Evolutionary conservation across 2,888 invertebrate species (phyloP), one percentile per base, ranked within the genome.

Genomic region (Tinea pellionella): DNA sequence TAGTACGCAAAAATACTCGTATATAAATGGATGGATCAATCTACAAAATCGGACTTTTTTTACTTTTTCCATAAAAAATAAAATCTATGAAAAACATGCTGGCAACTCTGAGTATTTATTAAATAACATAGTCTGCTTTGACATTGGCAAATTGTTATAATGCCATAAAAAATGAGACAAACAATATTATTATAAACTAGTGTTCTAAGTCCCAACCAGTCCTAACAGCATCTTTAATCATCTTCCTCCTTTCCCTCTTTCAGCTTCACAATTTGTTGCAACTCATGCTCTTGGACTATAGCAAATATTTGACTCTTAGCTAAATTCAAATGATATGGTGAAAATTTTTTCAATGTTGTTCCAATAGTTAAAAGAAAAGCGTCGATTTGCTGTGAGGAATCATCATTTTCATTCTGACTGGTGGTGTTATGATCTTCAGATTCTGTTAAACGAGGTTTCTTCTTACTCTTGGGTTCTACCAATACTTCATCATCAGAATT

Each of bases 271-370:
- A 87, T 87, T 65, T 87, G 87, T 60, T 84, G 78, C 61, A 87
- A 67, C 63, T 88, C 88, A 55, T 84, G 82, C 62, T 88, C 85
- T 63, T 87, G 88, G 0, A 88, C 88, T 0, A 86, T 74, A 0
- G 78, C 67, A 60, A 88, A 88, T 64, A 88, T 88, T 68, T 88
- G 81, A 65, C 75, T 83, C 61, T 88, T 88, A 0, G 88, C 87
- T 32, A 87, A 63, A 65, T 88, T 86, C 59, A 86, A 67, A 61
- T 86, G 84, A 64, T 87, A 88, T 0, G 87, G 80, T 0, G 80
- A 74, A 62, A 88, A 86, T 0, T 78, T 75, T 63, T 78, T 87
- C 4, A 87, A 63, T 0, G 84, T 85, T 0, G 85, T 75, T 0
- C 83, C 83, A 1, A 88, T 80, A 57, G 84, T 84, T 7, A 80